These are phyloP conservation scores for Elmis aenea DNA, from an alignment of 2,888 invertebrate genomes.

Conservation along the genomic window DNA sequence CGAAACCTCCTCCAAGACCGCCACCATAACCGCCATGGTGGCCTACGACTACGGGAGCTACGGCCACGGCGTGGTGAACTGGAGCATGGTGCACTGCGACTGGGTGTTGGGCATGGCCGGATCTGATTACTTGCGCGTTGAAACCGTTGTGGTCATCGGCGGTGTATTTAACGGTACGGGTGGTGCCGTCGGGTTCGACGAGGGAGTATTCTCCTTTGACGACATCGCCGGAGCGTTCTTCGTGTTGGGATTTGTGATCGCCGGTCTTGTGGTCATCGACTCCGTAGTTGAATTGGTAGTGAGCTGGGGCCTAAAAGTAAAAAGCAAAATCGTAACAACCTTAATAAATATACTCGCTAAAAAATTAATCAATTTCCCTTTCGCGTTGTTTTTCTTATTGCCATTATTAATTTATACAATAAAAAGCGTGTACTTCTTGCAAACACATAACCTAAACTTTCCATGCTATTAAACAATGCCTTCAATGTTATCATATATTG, in stretches of 20 bases:
- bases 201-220: conserved; percentile 50
- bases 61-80: background rate
- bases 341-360: background rate
- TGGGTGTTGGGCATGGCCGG: conserved; percentile 22
- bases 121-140: conserved; percentile 30
- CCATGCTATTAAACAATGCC: too few relatives aligned
- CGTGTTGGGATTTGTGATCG: conserved; percentile 55
- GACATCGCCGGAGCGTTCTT: conserved; percentile 50
- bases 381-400: background rate
- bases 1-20: conserved; percentile 14
- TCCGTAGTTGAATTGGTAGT: conserved; percentile 55
- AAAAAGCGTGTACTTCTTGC: too few relatives aligned
- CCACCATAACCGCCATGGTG: conserved; percentile 24
- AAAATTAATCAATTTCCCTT: background rate
- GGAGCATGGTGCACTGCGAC: conserved; percentile 20
- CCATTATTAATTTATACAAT: too few relatives aligned
- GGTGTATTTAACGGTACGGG: too few relatives aligned
- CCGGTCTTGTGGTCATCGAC: conserved; percentile 55
- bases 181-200: too few relatives aligned
- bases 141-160: too few relatives aligned
- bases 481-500: too few relatives aligned
- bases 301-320: conserved; percentile 59
- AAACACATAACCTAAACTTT: too few relatives aligned
- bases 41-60: background rate
- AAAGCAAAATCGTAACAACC: too few relatives aligned